Evolutionary conservation across 92 coral and sea anemone genomes (phyloP).

Genomic region (Micromussa lordhowensis): DNA sequence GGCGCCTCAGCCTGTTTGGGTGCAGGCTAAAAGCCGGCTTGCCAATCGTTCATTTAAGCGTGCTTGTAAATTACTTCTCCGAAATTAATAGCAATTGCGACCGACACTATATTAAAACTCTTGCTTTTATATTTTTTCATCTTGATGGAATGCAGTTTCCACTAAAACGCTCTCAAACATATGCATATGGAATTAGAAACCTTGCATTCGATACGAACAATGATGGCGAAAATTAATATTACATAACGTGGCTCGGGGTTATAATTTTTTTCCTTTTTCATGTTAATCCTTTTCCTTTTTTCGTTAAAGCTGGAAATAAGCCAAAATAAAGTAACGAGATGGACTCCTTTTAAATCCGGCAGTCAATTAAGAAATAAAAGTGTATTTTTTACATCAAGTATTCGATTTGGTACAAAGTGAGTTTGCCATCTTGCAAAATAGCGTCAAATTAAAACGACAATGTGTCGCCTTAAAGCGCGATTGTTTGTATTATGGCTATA

Average conservation of each 20-base stretch:
- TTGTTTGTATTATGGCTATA: conserved; percentile 11
- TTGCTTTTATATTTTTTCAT: not conserved
- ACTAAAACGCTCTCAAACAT: not conserved
- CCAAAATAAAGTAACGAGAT: not conserved
- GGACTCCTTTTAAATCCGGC: not conserved
- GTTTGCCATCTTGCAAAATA: conserved; percentile 3
- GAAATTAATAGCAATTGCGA: not conserved
- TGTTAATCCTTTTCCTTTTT: not conserved
- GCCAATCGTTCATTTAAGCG: not conserved
- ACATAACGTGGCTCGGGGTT: not conserved
- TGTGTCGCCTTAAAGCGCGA: not conserved
- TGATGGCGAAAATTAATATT: not conserved
- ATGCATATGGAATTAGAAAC: not conserved
- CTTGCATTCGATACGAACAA: not conserved
- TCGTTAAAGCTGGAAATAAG: not conserved
- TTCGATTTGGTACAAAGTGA: not conserved
- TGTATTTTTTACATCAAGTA: not conserved
- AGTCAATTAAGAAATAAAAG: not conserved
- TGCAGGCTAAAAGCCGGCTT: not conserved
- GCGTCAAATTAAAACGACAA: conserved; percentile 17
- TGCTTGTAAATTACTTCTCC: not conserved
- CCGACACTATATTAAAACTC: not conserved
- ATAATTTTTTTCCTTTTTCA: not conserved
- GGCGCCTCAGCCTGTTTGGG: not conserved
- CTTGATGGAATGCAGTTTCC: not conserved